Conservation (phyloP, 2,888 invertebrate genomes). For the Sialis lutaria region DNA sequence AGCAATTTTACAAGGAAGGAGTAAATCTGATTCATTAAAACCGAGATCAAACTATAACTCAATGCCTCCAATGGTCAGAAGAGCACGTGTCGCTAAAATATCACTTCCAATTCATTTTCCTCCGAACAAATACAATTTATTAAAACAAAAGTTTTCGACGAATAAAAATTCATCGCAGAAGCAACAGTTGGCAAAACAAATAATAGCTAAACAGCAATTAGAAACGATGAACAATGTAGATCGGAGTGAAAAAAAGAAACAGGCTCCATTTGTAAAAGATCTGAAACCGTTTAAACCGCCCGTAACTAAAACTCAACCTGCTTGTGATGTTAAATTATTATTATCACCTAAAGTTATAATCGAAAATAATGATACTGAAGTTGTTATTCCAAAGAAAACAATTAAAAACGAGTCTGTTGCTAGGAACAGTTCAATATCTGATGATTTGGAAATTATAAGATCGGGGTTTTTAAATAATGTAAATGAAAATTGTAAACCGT, state of each 20-base stretch:
- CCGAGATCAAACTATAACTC: too few species aligned
- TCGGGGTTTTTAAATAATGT: not conserved
- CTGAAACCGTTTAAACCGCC: too few species aligned
- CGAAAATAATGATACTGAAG: too few species aligned
- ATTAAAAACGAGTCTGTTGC: too few species aligned
- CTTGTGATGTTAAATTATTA: too few species aligned
- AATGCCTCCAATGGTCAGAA: not conserved
- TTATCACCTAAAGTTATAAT: too few species aligned
- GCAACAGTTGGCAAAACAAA: not conserved
- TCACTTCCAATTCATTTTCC: not conserved
- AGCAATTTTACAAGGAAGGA: not conserved
- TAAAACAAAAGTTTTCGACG: too few species aligned
- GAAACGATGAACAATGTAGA: not conserved
- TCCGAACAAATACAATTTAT: too few species aligned
- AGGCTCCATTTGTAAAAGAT: too few species aligned
- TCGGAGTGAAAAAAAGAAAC: too few species aligned
- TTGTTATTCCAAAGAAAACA: too few species aligned
- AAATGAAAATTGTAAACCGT: not conserved
- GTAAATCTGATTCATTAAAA: not conserved
- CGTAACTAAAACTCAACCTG: too few species aligned
- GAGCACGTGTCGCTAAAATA: conserved; percentile 4
- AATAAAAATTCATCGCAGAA: not conserved
- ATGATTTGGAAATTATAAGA: conserved; percentile 1
- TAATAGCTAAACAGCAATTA: not conserved
- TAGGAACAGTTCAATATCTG: not conserved